These are phyloP conservation scores for Philereme transversata DNA, from an alignment of 2,888 invertebrate genomes.

Conservation along the genomic window DNA sequence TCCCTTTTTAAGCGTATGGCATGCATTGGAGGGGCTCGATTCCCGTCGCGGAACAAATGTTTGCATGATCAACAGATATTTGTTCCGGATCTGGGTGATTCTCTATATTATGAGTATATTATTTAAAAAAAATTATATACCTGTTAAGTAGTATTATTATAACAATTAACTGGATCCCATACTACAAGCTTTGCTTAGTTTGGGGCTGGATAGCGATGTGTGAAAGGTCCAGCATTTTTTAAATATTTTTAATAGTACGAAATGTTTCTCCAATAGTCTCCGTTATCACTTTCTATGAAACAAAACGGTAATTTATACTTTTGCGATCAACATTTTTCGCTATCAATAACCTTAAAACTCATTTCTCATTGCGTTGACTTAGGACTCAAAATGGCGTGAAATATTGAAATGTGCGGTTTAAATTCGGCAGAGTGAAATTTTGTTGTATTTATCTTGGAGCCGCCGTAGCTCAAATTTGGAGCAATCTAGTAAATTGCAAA, in stretches of 20 bases:
- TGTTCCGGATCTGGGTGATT: not conserved
- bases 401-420: conserved; percentile 20
- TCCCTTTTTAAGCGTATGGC: too few relatives aligned
- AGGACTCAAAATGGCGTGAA: conserved; percentile 9
- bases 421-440: conserved; percentile 32
- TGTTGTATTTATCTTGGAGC: conserved; percentile 41
- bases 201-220: too few relatives aligned
- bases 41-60: not conserved
- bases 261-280: too few relatives aligned
- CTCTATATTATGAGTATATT: too few relatives aligned
- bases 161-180: too few relatives aligned
- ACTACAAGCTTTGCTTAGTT: too few relatives aligned
- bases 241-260: too few relatives aligned
- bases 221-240: too few relatives aligned
- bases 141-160: too few relatives aligned
- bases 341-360: not conserved
- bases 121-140: too few relatives aligned
- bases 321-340: conserved; percentile 12
- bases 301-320: conserved; percentile 13
- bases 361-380: conserved; percentile 4
- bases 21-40: too few relatives aligned
- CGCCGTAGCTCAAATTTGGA: conserved; percentile 37
- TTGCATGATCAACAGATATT: not conserved
- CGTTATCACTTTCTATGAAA: not conserved
- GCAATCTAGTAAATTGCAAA: conserved; percentile 39